Conservation (phyloP, 2,797 vertebrate genomes). For the Lateolabrax maculatus region DNA sequence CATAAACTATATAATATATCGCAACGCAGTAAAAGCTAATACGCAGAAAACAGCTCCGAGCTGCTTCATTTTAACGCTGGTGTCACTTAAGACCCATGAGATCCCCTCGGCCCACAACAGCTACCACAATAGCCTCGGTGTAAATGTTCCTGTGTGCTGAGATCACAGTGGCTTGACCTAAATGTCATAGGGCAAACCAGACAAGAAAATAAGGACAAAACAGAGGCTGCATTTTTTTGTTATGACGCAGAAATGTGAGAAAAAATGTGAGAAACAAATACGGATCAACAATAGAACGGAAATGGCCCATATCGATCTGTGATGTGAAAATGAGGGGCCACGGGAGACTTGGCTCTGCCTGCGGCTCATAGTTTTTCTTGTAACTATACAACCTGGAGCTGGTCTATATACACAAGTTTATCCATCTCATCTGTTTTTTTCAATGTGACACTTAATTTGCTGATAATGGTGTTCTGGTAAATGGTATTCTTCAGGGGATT, state of each 20-base stretch:
- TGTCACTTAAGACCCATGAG: slow-evolving; percentile 79
- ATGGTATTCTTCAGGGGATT: slow-evolving; percentile 67
- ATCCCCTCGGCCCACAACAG: slow-evolving; percentile 53
- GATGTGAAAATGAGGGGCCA: background rate
- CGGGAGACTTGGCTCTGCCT: background rate
- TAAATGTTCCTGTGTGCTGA: slow-evolving; percentile 45
- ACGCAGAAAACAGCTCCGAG: slow-evolving; percentile 59
- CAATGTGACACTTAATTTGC: slow-evolving; percentile 50
- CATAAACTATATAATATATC: slow-evolving; percentile 50
- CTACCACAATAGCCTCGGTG: slow-evolving; percentile 59
- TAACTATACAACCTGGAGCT: slow-evolving; percentile 9
- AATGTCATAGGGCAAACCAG: slow-evolving; percentile 56
- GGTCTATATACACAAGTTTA: background rate
- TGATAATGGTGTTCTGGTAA: slow-evolving; percentile 53
- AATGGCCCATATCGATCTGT: slow-evolving; percentile 28
- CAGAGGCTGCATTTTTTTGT: slow-evolving; percentile 14
- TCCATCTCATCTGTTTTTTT: background rate
- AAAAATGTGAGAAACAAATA: slow-evolving; percentile 14
- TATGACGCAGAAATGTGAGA: slow-evolving; percentile 18
- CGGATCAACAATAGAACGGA: background rate
- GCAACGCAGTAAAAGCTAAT: slow-evolving; percentile 47
- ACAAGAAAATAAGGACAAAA: slow-evolving; percentile 23
- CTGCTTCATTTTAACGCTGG: slow-evolving; percentile 25
- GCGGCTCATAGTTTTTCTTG: background rate
- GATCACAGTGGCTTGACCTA: slow-evolving; percentile 74